Percentiles rank a stretch among this genome's conserved stretches.
phyloP scores from a whole-genome alignment of 64 coral and sea anemone species.

The Stichodactyla helianthus region DNA sequence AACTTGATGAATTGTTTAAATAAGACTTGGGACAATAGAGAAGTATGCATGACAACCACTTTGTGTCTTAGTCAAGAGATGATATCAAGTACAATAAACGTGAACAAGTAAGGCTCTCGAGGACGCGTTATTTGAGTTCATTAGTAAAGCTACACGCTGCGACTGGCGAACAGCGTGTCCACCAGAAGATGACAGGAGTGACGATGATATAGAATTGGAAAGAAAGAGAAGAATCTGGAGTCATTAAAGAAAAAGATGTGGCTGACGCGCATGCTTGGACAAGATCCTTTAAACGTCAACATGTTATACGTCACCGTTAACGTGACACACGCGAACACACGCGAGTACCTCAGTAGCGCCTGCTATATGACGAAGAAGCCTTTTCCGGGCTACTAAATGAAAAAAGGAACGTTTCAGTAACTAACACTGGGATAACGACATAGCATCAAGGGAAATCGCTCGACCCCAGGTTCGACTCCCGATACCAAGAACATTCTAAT shows the following conservation, averaged over 20 bases:
- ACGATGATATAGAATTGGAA: neutral
- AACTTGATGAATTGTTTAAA: neutral
- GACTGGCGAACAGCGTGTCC: neutral
- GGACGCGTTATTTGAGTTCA: neutral
- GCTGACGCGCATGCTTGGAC: neutral
- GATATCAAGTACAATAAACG: neutral
- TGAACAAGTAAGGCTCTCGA: neutral
- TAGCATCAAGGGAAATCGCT: neutral
- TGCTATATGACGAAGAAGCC: neutral
- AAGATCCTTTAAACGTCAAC: neutral
- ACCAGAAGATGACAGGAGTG: neutral
- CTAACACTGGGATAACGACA: neutral
- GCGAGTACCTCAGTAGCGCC: slow-evolving; percentile 12
- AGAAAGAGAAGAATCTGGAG: neutral
- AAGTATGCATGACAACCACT: neutral
- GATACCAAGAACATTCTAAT: no score
- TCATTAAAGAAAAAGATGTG: neutral
- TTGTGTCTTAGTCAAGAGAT: neutral
- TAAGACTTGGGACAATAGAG: neutral
- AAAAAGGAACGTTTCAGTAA: slow-evolving; percentile 17
- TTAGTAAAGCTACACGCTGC: neutral
- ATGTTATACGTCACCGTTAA: slow-evolving; percentile 8
- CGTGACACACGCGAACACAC: neutral
- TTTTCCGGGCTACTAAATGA: slow-evolving; percentile 12
- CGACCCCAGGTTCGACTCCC: no score